Conservation (phyloP, 2,888 invertebrate genomes). For the Ommatoiulus sabulosus region DNA sequence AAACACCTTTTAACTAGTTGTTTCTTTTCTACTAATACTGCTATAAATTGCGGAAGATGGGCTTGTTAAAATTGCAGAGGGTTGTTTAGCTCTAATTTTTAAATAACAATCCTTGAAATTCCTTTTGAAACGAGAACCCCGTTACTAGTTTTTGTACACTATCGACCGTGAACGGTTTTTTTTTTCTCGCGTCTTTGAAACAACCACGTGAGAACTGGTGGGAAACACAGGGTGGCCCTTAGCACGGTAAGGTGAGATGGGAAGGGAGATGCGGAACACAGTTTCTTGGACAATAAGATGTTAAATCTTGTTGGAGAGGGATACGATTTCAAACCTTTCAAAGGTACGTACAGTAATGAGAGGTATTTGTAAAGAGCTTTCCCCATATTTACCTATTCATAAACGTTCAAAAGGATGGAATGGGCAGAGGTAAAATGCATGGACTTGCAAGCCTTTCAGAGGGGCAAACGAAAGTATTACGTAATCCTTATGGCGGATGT, state of each 20-base stretch:
- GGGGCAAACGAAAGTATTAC: neutral
- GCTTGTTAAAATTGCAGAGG: neutral
- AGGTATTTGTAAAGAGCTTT: neutral
- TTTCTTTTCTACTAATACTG: neutral
- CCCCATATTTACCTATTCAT: slow-evolving; percentile 6
- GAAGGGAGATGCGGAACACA: neutral
- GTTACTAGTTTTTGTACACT: neutral
- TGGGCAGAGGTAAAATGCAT: slow-evolving; percentile 32
- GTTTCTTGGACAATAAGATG: neutral
- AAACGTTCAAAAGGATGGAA: neutral
- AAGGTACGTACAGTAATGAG: neutral
- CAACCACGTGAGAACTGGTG: neutral
- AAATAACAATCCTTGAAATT: neutral
- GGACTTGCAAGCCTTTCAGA: neutral
- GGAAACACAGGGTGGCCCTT: neutral
- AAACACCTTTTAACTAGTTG: neutral
- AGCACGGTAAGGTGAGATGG: neutral
- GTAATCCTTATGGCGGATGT: neutral
- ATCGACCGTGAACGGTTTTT: neutral
- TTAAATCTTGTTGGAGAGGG: neutral
- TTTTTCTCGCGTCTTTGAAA: neutral
- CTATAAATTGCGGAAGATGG: slow-evolving; percentile 5
- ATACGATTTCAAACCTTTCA: neutral
- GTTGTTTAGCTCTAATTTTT: neutral
- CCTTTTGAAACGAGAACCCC: neutral